A percentile compares a stretch with the other conserved stretches of the same genome.
These are phyloP conservation scores for Seriola aureovittata DNA, from an alignment of 2,113 vertebrate genomes.

Conservation along the genomic window DNA sequence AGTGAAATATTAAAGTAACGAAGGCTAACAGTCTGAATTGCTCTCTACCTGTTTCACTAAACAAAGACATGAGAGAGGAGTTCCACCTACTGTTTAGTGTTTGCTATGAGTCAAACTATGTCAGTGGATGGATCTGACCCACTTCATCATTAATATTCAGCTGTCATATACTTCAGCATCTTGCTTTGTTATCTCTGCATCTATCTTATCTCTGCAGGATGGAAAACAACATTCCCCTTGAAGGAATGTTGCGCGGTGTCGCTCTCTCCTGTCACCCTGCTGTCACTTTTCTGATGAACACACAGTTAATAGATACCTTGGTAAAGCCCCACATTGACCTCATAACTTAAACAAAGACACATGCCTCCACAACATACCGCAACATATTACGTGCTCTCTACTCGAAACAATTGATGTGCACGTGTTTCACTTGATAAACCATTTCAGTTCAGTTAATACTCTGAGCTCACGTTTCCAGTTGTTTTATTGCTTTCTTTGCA, in stretches of 20 bases:
- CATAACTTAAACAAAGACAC: constrained; percentile 2
- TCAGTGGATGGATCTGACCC: too few relatives aligned
- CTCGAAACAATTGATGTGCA: background rate
- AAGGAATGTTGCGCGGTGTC: constrained; percentile 24
- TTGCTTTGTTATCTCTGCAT: background rate
- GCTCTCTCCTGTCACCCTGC: background rate
- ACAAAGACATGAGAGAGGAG: background rate
- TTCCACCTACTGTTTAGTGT: background rate
- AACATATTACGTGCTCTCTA: background rate
- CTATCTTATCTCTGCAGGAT: background rate
- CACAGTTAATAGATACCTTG: too few relatives aligned
- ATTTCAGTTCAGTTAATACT: too few relatives aligned
- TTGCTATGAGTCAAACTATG: background rate
- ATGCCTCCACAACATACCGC: background rate
- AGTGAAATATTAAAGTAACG: too few relatives aligned
- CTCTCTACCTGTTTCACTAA: background rate
- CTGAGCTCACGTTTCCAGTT: background rate
- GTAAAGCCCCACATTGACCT: background rate
- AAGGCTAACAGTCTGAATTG: too few relatives aligned
- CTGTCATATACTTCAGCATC: constrained; percentile 1
- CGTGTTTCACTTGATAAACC: background rate
- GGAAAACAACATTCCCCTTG: constrained; percentile 19
- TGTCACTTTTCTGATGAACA: constrained; percentile 11
- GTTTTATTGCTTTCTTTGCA: background rate
- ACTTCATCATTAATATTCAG: background rate